Conservation (phyloP, 2,888 invertebrate genomes). For the Drosophila pegasa region DNA sequence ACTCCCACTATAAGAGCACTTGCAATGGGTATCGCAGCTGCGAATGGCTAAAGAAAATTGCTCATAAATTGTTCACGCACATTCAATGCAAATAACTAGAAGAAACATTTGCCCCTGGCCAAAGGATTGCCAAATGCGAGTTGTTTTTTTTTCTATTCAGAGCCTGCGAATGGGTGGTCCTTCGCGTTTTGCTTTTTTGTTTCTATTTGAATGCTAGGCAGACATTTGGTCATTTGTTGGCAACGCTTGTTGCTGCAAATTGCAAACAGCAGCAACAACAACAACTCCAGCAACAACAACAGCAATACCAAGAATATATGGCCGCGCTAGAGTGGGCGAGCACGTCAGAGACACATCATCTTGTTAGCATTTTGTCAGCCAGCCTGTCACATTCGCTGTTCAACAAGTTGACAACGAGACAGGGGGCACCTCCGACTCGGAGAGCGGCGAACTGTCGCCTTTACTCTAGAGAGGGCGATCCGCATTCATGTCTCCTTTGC, state of each 20-base stretch:
- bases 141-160: background rate
- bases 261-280: conserved; percentile 43
- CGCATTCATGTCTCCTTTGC: conserved; percentile 35
- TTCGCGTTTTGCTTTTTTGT: background rate
- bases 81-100: conserved; percentile 54
- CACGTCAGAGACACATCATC: conserved; percentile 59
- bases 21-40: conserved; percentile 9
- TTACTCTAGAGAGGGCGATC: conserved; percentile 11
- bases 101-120: conserved; percentile 11
- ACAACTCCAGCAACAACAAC: conserved; percentile 22
- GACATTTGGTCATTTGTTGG: conserved; percentile 78
- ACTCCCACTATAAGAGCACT: background rate
- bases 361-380: conserved; percentile 81
- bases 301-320: background rate
- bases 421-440: conserved; percentile 5
- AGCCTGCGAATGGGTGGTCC: conserved; percentile 49
- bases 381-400: conserved; percentile 74
- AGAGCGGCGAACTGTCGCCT: background rate
- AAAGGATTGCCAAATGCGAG: conserved; percentile 32
- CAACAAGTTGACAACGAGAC: conserved; percentile 71
- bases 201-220: conserved; percentile 58
- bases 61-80: conserved; percentile 55
- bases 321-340: conserved; percentile 31
- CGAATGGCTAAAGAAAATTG: conserved; percentile 29
- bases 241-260: conserved; percentile 70